Evolutionary conservation across 2,888 invertebrate species (phyloP), one percentile per base, ranked within the genome.

Genomic region (Dynastes grantii): DNA sequence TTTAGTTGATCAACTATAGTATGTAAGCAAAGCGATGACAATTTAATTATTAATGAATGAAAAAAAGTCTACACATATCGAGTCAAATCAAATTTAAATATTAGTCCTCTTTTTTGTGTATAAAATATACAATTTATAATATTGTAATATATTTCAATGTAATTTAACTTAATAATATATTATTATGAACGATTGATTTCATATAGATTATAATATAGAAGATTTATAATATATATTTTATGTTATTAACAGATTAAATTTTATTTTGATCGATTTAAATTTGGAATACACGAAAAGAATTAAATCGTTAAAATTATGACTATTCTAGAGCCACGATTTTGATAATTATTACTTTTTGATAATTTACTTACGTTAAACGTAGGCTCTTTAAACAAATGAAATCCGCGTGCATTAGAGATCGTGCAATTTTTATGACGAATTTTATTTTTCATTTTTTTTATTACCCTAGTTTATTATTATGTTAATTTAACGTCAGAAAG

Each of bases 111-210:
- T 45, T 82, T 81, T 82, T 81, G 82, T 81, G 45, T 53, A 45
- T 77, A 70, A 37, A 71, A 71, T 71, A 63, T 63, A 63, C 45
- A 45, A 45, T 45, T 45, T 45, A 71, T 71, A 78, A 76, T 70
- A 70, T 67, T 76, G 80, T 79, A 80, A 81, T 79, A 80, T 83
- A 84, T 81, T 82, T 37, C 76, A 76, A 32, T 71, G 71, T 82
- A 83, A 78, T 82, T 81, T 82, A 84, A 83, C 80, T 83, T 84
- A 84, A 85, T 85, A 84, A 85, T 85, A 84, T 85, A 85, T 71
- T 71, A 85, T 84, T 82, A 85, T 82, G 84, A 71, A 16, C 70
- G 63, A 53, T 53, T 53, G 16, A 16, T 16, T 53, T 53, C 40
- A 78, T 55, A 78, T 78, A 80, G 67, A 58, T 65, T 61, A 58